Evolutionary conservation across 2,113 vertebrate genomes (phyloP).

Genomic region (Hippocampus comes): DNA sequence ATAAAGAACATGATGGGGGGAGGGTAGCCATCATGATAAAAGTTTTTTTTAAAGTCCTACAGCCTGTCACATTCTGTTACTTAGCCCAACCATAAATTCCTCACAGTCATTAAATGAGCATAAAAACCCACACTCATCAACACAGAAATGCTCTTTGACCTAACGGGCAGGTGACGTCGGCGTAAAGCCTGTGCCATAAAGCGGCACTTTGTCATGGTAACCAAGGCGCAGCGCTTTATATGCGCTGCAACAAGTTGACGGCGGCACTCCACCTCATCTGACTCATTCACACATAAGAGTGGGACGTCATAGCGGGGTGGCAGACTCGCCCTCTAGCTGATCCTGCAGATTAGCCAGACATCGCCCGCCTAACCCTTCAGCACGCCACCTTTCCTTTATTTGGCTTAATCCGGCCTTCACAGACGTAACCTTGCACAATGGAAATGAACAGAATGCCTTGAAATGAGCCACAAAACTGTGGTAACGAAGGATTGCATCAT

Average conservation of each 20-base stretch:
- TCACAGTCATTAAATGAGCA: background rate
- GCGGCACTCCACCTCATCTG: slow-evolving; percentile 57
- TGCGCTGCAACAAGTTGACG: slow-evolving; percentile 44
- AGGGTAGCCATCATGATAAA: too few relatives aligned
- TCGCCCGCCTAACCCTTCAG: slow-evolving; percentile 25
- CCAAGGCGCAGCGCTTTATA: slow-evolving; percentile 24
- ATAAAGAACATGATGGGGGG: background rate
- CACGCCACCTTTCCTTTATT: slow-evolving; percentile 20
- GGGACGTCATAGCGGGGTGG: slow-evolving; percentile 53
- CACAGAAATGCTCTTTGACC: slow-evolving; percentile 39
- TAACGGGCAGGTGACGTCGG: slow-evolving; percentile 21
- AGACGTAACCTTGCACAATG: background rate
- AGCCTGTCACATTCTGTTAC: background rate
- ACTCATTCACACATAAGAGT: slow-evolving; percentile 56
- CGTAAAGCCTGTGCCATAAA: slow-evolving; percentile 49
- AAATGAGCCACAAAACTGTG: background rate
- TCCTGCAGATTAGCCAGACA: slow-evolving; percentile 49
- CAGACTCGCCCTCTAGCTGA: slow-evolving; percentile 19
- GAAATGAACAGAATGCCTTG: background rate
- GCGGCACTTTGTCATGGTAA: slow-evolving; percentile 51
- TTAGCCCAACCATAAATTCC: background rate
- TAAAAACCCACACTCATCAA: background rate
- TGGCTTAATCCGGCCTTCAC: slow-evolving; percentile 21
- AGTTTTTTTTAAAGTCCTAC: background rate
- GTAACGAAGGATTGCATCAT: background rate